phyloP scores from a whole-genome alignment of 2,888 invertebrate genomes.

The Ceratothoa steindachneri region DNA sequence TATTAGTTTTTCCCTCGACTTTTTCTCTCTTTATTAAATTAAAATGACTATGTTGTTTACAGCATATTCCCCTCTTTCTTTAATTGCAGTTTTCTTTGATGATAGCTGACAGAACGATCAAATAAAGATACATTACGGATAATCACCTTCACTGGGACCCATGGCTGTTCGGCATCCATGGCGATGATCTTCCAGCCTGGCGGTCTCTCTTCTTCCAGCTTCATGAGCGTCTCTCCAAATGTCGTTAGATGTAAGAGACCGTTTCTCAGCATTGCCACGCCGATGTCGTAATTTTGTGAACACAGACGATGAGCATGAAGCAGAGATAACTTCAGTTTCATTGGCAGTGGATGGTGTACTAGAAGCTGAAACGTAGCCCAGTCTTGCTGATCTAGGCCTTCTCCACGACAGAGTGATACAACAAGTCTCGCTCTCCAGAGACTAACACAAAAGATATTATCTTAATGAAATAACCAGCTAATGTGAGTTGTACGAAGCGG shows the following conservation, averaged over 20 bases:
- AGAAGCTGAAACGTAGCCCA: conserved; percentile 43
- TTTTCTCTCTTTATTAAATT: too few species aligned
- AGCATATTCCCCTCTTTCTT: too few species aligned
- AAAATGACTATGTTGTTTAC: too few species aligned
- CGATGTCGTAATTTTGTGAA: conserved; percentile 26
- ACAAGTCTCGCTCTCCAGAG: conserved; percentile 44
- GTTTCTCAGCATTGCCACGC: conserved; percentile 6
- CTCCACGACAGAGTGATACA: conserved; percentile 37
- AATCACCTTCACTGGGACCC: conserved; percentile 40
- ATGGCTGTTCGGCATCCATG: conserved; percentile 27
- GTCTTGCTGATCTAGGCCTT: conserved; percentile 42
- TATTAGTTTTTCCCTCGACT: too few species aligned
- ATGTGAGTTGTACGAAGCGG: background rate
- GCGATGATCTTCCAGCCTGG: conserved; percentile 29
- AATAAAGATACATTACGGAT: too few species aligned
- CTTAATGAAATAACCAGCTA: background rate
- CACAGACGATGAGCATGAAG: conserved; percentile 43
- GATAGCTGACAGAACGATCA: too few species aligned
- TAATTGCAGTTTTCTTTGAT: too few species aligned
- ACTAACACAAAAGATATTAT: conserved; percentile 4
- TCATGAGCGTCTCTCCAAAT: conserved; percentile 32
- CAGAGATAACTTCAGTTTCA: conserved; percentile 39
- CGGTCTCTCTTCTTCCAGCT: conserved; percentile 29
- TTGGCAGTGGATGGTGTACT: conserved; percentile 37
- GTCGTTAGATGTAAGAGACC: conserved; percentile 39